These are phyloP conservation scores for Drosophila sulfurigaster DNA, from an alignment of 1,140 invertebrate genomes.

Conservation along the genomic window DNA sequence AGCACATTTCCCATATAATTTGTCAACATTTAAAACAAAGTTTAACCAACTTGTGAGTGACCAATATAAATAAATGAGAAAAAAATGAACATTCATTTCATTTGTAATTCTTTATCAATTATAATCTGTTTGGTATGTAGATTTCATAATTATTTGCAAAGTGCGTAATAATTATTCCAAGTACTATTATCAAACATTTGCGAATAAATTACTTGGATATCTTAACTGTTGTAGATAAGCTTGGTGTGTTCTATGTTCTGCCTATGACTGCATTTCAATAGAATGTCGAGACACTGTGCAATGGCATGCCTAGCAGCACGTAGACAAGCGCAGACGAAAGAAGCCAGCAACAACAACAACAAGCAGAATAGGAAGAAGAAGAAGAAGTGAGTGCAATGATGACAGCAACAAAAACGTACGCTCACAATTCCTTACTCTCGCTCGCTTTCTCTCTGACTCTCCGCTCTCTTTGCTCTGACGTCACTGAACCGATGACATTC, in stretches of 20 bases:
- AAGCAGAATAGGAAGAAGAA: constrained; percentile 1
- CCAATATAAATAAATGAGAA: too few relatives aligned
- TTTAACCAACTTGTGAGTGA: too few relatives aligned
- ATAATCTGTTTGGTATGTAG: too few relatives aligned
- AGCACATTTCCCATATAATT: not conserved
- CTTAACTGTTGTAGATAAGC: constrained; percentile 11
- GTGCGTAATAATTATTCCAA: not conserved
- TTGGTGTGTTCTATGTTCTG: not conserved
- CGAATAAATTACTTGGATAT: constrained; percentile 10
- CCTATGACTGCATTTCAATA: constrained; percentile 22
- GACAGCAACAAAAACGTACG: constrained; percentile 10
- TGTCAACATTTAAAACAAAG: not conserved
- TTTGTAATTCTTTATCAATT: too few relatives aligned
- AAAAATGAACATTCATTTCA: too few relatives aligned
- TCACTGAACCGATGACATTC: constrained; percentile 37
- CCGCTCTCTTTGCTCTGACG: constrained; percentile 36
- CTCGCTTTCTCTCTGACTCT: not conserved
- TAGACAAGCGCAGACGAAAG: constrained; percentile 39
- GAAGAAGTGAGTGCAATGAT: constrained; percentile 10
- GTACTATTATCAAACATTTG: constrained; percentile 2
- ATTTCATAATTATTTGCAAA: too few relatives aligned
- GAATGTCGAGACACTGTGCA: constrained; percentile 37
- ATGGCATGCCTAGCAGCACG: constrained; percentile 38
- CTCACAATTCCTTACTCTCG: constrained; percentile 16
- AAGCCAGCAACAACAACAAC: constrained; percentile 3